phyloP scores from a whole-genome alignment of 2,113 vertebrate genomes.

The Orthonyx spaldingii region DNA sequence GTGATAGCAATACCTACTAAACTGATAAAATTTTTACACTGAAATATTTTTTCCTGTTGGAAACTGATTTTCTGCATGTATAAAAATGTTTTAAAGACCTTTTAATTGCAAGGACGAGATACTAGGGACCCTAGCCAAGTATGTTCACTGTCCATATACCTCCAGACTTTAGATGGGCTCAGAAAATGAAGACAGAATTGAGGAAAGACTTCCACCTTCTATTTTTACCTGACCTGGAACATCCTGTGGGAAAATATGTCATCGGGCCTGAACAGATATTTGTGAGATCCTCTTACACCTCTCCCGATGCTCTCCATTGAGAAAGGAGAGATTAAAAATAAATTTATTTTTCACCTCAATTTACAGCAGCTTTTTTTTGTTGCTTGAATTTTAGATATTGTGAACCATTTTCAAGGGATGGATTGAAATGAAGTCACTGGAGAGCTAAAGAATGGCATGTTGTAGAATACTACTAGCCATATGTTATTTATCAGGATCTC shows the following conservation, averaged over 20 bases:
- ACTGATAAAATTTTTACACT: background rate
- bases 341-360: background rate
- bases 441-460: background rate
- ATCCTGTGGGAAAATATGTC: background rate
- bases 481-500: background rate
- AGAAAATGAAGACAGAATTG: background rate
- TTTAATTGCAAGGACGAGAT: background rate
- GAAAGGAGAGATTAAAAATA: background rate
- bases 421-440: background rate
- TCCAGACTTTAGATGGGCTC: background rate
- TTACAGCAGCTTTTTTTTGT: background rate
- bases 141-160: background rate
- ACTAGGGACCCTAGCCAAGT: background rate
- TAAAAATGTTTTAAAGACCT: background rate
- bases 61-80: background rate
- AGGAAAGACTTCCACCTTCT: background rate
- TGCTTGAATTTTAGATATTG: background rate
- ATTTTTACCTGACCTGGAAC: background rate
- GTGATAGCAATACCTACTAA: background rate
- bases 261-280: background rate
- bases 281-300: background rate
- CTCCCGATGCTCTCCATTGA: rapidly evolving
- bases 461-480: background rate
- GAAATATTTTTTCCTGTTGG: background rate
- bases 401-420: background rate